Evolutionary conservation across 2,888 invertebrate species (phyloP).

Genomic region (Drosophila neotestacea): DNA sequence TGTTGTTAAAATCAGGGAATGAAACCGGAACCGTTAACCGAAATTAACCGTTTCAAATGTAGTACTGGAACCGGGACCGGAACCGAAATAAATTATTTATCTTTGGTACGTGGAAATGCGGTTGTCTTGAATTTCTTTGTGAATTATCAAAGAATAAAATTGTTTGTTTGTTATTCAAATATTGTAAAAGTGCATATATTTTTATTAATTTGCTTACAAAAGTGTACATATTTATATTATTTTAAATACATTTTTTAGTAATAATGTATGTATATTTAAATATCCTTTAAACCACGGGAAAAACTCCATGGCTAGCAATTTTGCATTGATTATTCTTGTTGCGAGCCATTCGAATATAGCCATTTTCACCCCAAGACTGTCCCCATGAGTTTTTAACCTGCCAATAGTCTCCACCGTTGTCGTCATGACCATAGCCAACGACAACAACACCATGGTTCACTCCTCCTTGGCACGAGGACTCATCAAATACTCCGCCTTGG

Average conservation of each 20-base stretch:
- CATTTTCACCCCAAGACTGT: slow-evolving; percentile 20
- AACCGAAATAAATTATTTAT: no score
- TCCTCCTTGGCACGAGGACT: not conserved
- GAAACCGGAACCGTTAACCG: no score
- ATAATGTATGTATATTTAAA: no score
- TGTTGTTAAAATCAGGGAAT: no score
- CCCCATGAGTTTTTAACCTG: slow-evolving; percentile 25
- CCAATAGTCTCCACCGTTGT: slow-evolving; percentile 23
- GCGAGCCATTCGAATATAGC: slow-evolving; percentile 27
- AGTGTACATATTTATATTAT: not conserved
- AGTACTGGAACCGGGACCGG: no score
- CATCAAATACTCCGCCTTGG: slow-evolving; percentile 11
- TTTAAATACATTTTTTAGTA: not conserved
- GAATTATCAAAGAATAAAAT: not conserved
- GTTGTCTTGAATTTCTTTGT: no score
- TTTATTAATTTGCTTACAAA: not conserved
- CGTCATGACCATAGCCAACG: slow-evolving; percentile 24
- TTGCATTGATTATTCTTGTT: slow-evolving; percentile 23
- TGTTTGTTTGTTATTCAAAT: not conserved
- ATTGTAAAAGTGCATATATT: not conserved
- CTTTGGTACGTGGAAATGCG: no score
- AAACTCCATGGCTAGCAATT: slow-evolving; percentile 11
- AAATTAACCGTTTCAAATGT: no score
- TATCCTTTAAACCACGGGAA: slow-evolving; percentile 4
- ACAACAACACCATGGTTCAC: slow-evolving; percentile 11